Evolutionary conservation across 1,140 invertebrate genomes (phyloP).

Genomic region (Antheraea pernyi): DNA sequence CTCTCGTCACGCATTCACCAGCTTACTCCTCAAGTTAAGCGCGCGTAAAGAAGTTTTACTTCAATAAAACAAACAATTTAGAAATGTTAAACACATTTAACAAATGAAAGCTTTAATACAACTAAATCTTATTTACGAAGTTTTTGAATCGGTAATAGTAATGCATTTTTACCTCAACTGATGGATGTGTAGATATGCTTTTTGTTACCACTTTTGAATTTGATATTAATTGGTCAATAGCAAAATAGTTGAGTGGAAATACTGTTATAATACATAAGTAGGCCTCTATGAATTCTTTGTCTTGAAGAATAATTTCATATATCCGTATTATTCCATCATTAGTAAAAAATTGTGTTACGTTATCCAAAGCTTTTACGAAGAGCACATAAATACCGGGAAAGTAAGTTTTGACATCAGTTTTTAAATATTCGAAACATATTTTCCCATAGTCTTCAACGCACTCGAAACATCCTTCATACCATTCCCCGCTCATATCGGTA

Average conservation of each 20-base stretch:
- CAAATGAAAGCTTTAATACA: not conserved
- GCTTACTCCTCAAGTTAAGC: too few species aligned
- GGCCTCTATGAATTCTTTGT: slow-evolving; percentile 33
- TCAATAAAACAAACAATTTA: too few species aligned
- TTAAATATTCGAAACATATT: slow-evolving; percentile 36
- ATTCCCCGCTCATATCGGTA: slow-evolving; percentile 20
- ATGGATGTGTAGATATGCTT: slow-evolving; percentile 33
- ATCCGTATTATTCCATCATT: slow-evolving; percentile 14
- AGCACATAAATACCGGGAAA: slow-evolving; percentile 47
- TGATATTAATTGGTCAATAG: not conserved
- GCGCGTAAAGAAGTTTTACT: too few species aligned
- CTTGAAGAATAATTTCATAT: slow-evolving; percentile 26
- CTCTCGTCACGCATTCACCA: too few species aligned
- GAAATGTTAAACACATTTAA: too few species aligned
- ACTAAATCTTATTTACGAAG: not conserved
- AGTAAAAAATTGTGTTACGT: slow-evolving; percentile 21
- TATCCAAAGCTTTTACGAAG: slow-evolving; percentile 33
- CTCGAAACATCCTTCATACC: slow-evolving; percentile 30
- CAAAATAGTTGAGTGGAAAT: slow-evolving; percentile 6
- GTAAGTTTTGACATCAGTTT: slow-evolving; percentile 37
- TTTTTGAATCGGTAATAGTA: slow-evolving; percentile 31
- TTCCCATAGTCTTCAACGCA: slow-evolving; percentile 33
- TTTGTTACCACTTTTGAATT: slow-evolving; percentile 16
- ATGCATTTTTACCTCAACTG: slow-evolving; percentile 53
- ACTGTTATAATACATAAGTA: slow-evolving; percentile 37